These are phyloP conservation scores for Porites lutea DNA, from an alignment of 64 coral and sea anemone genomes.

Conservation along the genomic window DNA sequence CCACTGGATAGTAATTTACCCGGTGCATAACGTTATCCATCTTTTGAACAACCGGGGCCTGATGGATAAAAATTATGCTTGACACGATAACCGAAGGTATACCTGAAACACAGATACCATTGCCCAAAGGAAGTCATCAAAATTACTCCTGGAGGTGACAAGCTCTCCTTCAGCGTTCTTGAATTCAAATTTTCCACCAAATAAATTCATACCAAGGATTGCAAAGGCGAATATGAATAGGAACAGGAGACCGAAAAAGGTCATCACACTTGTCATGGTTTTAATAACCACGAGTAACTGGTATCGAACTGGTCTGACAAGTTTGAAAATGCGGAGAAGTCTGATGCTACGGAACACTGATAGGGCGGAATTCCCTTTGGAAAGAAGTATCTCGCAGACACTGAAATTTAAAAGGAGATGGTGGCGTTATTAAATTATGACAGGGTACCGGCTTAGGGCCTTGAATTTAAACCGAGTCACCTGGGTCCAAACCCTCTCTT, in stretches of 20 bases:
- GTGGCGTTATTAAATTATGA: neutral
- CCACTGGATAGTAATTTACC: too few species aligned
- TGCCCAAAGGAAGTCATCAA: constrained; percentile 93
- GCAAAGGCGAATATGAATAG: constrained; percentile 98
- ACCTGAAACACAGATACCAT: constrained; percentile 99
- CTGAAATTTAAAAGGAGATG: constrained; percentile 31
- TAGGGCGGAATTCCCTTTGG: constrained; percentile 53
- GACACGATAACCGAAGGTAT: neutral
- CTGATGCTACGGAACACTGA: constrained; percentile 96
- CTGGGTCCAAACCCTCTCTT: too few species aligned
- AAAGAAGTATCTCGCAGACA: constrained; percentile 78
- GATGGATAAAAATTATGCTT: too few species aligned
- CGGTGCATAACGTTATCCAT: too few species aligned
- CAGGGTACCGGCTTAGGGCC: too few species aligned
- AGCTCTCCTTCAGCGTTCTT: constrained; percentile 44
- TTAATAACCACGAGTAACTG: constrained; percentile 89
- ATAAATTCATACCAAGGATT: constrained; percentile 97
- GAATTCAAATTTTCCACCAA: constrained; percentile 92
- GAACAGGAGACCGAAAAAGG: constrained; percentile 90
- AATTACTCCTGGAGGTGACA: constrained; percentile 79
- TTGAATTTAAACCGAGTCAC: too few species aligned
- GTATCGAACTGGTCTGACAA: constrained; percentile 91
- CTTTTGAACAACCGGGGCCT: too few species aligned
- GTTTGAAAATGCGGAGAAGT: constrained; percentile 93
- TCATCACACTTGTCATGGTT: constrained; percentile 96